These are phyloP conservation scores for Melanotaenia boesemani DNA, from an alignment of 2,797 vertebrate species.

Conservation along the genomic window DNA sequence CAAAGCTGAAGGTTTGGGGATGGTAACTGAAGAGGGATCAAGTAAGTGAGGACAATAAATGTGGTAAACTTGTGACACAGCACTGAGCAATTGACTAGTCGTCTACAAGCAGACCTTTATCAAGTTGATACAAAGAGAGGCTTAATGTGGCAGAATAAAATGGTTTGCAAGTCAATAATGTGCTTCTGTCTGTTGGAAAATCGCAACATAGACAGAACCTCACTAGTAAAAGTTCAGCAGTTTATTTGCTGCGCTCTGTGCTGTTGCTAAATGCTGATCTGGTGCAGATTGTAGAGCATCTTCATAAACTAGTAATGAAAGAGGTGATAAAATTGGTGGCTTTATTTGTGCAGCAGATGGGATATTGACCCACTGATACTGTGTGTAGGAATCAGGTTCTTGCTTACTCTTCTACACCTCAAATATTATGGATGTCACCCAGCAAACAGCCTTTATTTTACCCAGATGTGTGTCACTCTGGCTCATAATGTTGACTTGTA, in stretches of 20 bases:
- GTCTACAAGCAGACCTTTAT: conserved; percentile 10
- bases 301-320: conserved; percentile 8
- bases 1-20: conserved; percentile 98
- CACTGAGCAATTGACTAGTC: neutral
- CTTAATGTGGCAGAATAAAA: conserved; percentile 4
- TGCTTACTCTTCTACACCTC: neutral
- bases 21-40: conserved; percentile 99
- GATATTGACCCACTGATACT: conserved; percentile 1
- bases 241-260: neutral
- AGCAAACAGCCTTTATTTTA: neutral
- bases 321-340: conserved; percentile 2
- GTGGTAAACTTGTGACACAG: conserved; percentile 14
- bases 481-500: neutral
- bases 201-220: neutral
- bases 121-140: conserved; percentile 19
- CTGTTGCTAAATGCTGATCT: conserved; percentile 7
- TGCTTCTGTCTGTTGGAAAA: conserved; percentile 3
- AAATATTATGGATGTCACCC: neutral
- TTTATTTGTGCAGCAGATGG: conserved; percentile 17
- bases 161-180: neutral
- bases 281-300: conserved; percentile 3
- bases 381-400: neutral
- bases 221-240: conserved; percentile 8
- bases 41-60: conserved; percentile 86
- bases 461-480: conserved; percentile 13